Evolutionary conservation across 2,113 vertebrate genomes (phyloP).

Genomic region (Odontophorus gujanensis): DNA sequence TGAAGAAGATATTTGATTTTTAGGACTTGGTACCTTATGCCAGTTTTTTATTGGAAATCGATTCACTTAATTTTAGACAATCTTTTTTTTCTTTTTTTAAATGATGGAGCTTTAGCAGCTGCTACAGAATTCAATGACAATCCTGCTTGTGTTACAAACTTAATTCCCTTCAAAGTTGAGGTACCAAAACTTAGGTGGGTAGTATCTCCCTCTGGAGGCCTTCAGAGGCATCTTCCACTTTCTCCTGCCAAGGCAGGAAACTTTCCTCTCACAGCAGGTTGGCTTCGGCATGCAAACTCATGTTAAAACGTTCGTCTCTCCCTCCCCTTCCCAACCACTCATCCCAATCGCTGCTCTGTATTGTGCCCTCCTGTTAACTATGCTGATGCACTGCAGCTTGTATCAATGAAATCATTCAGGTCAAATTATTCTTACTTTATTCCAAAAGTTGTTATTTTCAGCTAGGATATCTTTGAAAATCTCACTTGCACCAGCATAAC

Average conservation of each 20-base stretch:
- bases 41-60: neutral
- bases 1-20: neutral
- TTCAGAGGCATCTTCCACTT: conserved; percentile 35
- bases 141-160: neutral
- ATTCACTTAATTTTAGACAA: neutral
- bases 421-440: neutral
- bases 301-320: neutral
- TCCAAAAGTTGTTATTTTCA: neutral
- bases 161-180: neutral
- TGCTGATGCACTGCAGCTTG: neutral
- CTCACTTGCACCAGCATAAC: neutral
- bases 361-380: neutral
- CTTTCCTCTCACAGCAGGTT: neutral
- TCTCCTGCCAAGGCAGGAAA: neutral
- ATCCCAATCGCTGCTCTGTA: neutral
- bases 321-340: neutral
- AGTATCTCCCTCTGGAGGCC: conserved; percentile 71
- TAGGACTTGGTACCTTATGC: neutral
- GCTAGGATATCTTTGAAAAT: neutral
- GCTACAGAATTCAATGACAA: neutral
- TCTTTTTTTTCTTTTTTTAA: neutral
- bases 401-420: neutral
- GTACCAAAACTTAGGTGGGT: neutral
- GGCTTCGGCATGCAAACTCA: neutral
- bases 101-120: neutral